Evolutionary conservation across 1,140 invertebrate genomes (phyloP).

Genomic region (Theocolax elegans): DNA sequence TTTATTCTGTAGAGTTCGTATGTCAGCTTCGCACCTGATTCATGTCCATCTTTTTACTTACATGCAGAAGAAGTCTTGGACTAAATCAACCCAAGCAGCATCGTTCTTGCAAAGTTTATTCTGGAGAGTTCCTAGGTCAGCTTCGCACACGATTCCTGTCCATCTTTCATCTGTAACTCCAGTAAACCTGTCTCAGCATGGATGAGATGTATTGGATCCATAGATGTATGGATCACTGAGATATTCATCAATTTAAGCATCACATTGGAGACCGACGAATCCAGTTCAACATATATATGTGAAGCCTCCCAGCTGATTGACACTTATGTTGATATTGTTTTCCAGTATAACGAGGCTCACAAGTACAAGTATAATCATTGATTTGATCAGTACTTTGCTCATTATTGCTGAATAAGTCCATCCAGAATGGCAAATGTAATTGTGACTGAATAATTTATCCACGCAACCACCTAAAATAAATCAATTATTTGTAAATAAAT

Average conservation of each 20-base stretch:
- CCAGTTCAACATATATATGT: slow-evolving; percentile 92
- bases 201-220: slow-evolving; percentile 91
- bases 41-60: too few species aligned
- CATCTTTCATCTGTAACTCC: slow-evolving; percentile 90
- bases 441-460: too few species aligned
- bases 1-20: too few species aligned
- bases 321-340: slow-evolving; percentile 88
- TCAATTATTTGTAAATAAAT: too few species aligned
- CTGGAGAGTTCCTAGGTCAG: slow-evolving; percentile 87
- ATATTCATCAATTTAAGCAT: slow-evolving; percentile 92
- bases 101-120: slow-evolving; percentile 91
- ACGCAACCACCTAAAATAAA: too few species aligned
- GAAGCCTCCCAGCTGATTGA: slow-evolving; percentile 88
- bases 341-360: slow-evolving; percentile 91
- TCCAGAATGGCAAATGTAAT: slow-evolving; percentile 91
- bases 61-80: slow-evolving; percentile 97
- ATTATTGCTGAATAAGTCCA: slow-evolving; percentile 88
- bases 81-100: slow-evolving; percentile 91
- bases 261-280: slow-evolving; percentile 91
- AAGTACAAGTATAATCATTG: slow-evolving; percentile 86
- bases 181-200: slow-evolving; percentile 89
- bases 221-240: slow-evolving; percentile 90
- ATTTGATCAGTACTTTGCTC: slow-evolving; percentile 92
- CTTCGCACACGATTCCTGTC: slow-evolving; percentile 88
- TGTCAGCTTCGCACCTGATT: too few species aligned